Conservation (phyloP, 2,113 vertebrate species). For the Cyanoliseus patagonus region DNA sequence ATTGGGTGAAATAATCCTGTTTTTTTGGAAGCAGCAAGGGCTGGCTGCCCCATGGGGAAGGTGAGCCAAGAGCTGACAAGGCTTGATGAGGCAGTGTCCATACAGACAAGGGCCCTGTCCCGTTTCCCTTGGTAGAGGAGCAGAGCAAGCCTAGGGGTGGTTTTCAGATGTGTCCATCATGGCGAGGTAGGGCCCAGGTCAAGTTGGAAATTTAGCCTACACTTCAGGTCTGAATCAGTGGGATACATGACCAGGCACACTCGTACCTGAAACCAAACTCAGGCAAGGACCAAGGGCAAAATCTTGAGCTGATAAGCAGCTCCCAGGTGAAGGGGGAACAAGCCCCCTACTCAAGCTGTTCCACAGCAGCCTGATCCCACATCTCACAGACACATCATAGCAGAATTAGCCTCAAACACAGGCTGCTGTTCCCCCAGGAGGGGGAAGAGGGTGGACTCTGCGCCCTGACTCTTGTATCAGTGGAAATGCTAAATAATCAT, state of each 20-base stretch:
- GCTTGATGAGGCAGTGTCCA: background rate
- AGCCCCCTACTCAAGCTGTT: background rate
- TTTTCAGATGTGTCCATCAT: background rate
- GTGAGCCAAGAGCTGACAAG: background rate
- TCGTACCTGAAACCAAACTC: background rate
- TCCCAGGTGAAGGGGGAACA: background rate
- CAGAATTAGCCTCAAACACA: background rate
- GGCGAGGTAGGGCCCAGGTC: background rate
- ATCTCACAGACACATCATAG: background rate
- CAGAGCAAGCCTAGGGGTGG: background rate
- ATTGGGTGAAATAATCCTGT: background rate
- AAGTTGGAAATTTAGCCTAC: background rate
- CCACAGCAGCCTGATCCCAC: background rate
- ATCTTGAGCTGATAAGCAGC: background rate
- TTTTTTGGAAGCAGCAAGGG: background rate
- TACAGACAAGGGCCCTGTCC: background rate
- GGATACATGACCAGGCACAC: background rate
- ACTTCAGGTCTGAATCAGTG: background rate
- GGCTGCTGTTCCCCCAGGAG: accelerated
- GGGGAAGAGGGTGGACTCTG: background rate
- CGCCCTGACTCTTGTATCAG: background rate
- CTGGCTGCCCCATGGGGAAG: background rate
- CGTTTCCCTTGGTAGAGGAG: accelerated
- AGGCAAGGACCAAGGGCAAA: background rate
- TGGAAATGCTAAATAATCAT: background rate